Evolutionary conservation across 2,797 vertebrate genomes (phyloP).

Genomic region (Thunnus albacares): DNA sequence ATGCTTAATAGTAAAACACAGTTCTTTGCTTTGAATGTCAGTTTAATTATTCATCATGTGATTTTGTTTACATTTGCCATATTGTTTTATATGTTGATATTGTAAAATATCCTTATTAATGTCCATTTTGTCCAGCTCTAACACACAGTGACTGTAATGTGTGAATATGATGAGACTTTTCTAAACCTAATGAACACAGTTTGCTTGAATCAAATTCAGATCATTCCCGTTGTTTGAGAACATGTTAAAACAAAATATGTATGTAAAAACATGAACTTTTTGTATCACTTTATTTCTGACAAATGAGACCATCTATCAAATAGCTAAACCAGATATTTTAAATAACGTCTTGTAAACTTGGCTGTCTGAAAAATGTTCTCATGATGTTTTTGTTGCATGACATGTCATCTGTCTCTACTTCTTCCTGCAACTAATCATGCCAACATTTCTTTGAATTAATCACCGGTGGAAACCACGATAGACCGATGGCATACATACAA

Average conservation of each 20-base stretch:
- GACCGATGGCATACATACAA: neutral
- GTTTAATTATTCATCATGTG: neutral
- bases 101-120: neutral
- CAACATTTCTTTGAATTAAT: neutral
- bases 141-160: neutral
- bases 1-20: neutral
- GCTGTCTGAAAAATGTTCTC: neutral
- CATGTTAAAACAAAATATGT: neutral
- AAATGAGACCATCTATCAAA: neutral
- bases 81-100: neutral
- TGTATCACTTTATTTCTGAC: neutral
- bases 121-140: neutral
- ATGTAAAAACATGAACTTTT: neutral
- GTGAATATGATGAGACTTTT: neutral
- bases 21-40: neutral
- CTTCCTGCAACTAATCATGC: neutral
- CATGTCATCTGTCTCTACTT: neutral
- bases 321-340: neutral
- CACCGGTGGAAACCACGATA: neutral
- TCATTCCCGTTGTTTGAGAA: neutral
- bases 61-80: neutral
- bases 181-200: neutral
- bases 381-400: neutral
- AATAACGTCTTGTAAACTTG: neutral
- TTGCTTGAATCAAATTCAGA: neutral